Evolutionary conservation across 1,140 invertebrate genomes (phyloP).

Genomic region (Drosophila pachea): DNA sequence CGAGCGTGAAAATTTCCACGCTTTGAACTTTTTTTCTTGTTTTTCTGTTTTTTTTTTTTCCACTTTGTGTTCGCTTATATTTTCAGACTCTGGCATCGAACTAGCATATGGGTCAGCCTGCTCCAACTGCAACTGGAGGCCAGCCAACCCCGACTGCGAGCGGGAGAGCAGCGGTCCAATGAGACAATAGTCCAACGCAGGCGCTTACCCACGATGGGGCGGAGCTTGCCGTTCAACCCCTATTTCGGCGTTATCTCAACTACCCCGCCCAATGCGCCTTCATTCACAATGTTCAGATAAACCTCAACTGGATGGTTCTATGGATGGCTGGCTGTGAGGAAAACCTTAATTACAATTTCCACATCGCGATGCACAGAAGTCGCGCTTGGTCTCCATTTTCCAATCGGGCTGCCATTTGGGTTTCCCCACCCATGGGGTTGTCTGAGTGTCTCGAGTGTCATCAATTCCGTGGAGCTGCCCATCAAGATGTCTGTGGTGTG

Average conservation of each 20-base stretch:
- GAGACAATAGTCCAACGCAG: conserved; percentile 11
- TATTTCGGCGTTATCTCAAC: not conserved
- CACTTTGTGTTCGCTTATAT: conserved; percentile 24
- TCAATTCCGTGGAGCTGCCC: no score
- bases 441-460: no score
- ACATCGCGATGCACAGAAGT: not conserved
- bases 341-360: not conserved
- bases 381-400: not conserved
- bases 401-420: no score
- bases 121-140: conserved; percentile 4
- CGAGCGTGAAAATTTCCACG: conserved; percentile 65
- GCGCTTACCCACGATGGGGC: conserved; percentile 18
- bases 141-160: not conserved
- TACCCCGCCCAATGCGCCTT: not conserved
- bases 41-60: no score
- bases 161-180: not conserved
- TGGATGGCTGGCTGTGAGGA: not conserved
- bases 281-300: conserved; percentile 1
- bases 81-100: conserved; percentile 29
- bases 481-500: no score
- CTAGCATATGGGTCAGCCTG: not conserved
- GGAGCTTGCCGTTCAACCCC: conserved; percentile 16
- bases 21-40: conserved; percentile 11
- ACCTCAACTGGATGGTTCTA: not conserved
- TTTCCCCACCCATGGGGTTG: no score